Conservation (phyloP, 2,888 invertebrate species). For the Aspidapion aeneum region DNA sequence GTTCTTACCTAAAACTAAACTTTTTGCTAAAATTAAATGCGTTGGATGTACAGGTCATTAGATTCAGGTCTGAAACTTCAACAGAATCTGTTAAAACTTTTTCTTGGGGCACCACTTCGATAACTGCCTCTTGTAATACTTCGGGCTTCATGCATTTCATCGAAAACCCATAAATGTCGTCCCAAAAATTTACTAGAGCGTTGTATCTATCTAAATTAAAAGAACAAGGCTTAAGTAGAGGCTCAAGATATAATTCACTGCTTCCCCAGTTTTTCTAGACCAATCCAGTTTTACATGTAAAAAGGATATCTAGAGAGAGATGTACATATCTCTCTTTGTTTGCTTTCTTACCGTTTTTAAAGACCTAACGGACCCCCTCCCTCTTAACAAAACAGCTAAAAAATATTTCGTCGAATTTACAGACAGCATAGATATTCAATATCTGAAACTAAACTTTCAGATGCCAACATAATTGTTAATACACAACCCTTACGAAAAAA, state of each 20-base stretch:
- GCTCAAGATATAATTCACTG: background rate
- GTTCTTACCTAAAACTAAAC: conserved; percentile 60
- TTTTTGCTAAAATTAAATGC: conserved; percentile 69
- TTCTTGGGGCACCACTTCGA: conserved; percentile 62
- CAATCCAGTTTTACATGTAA: too few relatives aligned
- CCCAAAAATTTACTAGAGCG: conserved; percentile 81
- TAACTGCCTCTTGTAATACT: conserved; percentile 73
- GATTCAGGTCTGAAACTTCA: conserved; percentile 68
- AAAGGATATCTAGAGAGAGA: too few relatives aligned
- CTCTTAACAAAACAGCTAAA: too few relatives aligned
- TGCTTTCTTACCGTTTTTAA: too few relatives aligned
- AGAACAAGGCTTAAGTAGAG: conserved; percentile 3
- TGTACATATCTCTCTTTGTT: too few relatives aligned
- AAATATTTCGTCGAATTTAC: too few relatives aligned
- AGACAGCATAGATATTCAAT: too few relatives aligned
- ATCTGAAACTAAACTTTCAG: too few relatives aligned
- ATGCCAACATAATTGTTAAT: too few relatives aligned
- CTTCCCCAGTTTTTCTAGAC: too few relatives aligned
- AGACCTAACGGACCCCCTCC: too few relatives aligned
- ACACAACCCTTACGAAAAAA: too few relatives aligned
- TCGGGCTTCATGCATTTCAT: conserved; percentile 89
- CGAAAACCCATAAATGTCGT: conserved; percentile 89
- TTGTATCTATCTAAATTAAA: conserved; percentile 59
- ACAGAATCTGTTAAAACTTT: conserved; percentile 64
- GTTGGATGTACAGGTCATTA: conserved; percentile 67